A percentile compares a stretch with the other conserved stretches of the same genome.
phyloP scores from a whole-genome alignment of 2,888 invertebrate species.

The Argyresthia albistria region DNA sequence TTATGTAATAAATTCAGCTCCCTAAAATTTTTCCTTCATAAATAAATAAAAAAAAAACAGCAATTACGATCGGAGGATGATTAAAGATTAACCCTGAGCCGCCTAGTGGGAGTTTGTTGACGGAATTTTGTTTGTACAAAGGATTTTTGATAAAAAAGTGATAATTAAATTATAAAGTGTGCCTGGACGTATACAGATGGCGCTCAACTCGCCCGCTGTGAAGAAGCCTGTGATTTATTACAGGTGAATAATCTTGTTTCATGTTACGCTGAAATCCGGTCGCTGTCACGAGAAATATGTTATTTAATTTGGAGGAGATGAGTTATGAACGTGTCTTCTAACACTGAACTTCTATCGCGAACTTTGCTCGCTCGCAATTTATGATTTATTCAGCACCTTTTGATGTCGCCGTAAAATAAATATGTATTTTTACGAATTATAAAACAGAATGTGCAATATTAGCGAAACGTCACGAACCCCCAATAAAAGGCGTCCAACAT shows the following conservation, averaged over 20 bases:
- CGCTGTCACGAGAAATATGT: slow-evolving; percentile 23
- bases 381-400: no score
- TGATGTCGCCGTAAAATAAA: slow-evolving; percentile 1
- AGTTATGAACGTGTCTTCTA: slow-evolving; percentile 18
- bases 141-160: slow-evolving; percentile 29
- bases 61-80: background rate
- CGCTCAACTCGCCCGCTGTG: slow-evolving; percentile 2
- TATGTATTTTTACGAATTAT: slow-evolving; percentile 25
- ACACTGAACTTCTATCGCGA: background rate
- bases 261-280: slow-evolving; percentile 50
- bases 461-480: slow-evolving; percentile 47
- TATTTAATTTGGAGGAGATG: slow-evolving; percentile 29
- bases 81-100: background rate
- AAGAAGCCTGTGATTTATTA: slow-evolving; percentile 39
- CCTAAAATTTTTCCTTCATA: background rate
- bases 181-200: slow-evolving; percentile 38
- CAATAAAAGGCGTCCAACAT: slow-evolving; percentile 45
- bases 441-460: slow-evolving; percentile 27
- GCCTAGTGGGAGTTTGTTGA: background rate
- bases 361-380: background rate
- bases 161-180: slow-evolving; percentile 43
- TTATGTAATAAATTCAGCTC: background rate
- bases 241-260: slow-evolving; percentile 52
- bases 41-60: background rate
- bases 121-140: slow-evolving; percentile 9